A percentile compares a stretch with the other conserved stretches of the same genome.
Evolutionary conservation across 53 echinoderm and acorn worm genomes (phyloP).

Genomic region (Holothuria scabra): DNA sequence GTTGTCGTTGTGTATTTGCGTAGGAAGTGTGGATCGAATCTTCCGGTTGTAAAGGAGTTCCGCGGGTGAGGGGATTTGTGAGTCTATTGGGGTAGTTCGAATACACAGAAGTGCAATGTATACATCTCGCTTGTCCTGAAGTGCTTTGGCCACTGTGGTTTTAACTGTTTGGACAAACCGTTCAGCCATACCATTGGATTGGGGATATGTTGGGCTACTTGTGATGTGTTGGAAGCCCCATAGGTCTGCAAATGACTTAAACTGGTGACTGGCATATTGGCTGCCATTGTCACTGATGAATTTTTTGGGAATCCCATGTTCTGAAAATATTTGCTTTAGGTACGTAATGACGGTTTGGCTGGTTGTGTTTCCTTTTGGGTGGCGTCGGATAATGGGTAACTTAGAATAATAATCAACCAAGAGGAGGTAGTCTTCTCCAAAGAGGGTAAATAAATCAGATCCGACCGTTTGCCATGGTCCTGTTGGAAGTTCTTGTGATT

Average conservation of each 20-base stretch:
- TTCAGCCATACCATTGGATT: slow-evolving; percentile 59
- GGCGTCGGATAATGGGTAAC: slow-evolving; percentile 41
- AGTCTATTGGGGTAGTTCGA: slow-evolving; percentile 55
- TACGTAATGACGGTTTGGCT: slow-evolving; percentile 21
- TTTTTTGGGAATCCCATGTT: slow-evolving; percentile 62
- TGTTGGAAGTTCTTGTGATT: slow-evolving; percentile 59
- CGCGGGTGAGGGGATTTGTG: slow-evolving; percentile 60
- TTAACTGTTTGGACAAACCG: slow-evolving; percentile 67
- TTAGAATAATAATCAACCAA: slow-evolving; percentile 64
- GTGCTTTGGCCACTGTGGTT: slow-evolving; percentile 30
- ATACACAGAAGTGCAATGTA: slow-evolving; percentile 41
- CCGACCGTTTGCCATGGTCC: slow-evolving; percentile 67
- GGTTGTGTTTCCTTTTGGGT: slow-evolving; percentile 19
- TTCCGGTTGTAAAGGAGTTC: slow-evolving; percentile 63
- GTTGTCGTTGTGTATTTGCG: slow-evolving; percentile 41
- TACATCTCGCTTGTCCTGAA: slow-evolving; percentile 1
- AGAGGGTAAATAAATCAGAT: slow-evolving; percentile 59
- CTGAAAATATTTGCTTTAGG: slow-evolving; percentile 66
- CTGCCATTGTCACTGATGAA: slow-evolving; percentile 64
- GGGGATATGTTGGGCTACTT: slow-evolving; percentile 61
- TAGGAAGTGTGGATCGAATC: slow-evolving; percentile 54
- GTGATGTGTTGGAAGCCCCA: slow-evolving; percentile 58
- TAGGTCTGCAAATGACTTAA: slow-evolving; percentile 31
- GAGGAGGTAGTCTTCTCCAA: slow-evolving; percentile 50
- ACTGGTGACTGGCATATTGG: slow-evolving; percentile 14